Conservation (phyloP, 2,797 vertebrate species). For the Argya squamiceps region DNA sequence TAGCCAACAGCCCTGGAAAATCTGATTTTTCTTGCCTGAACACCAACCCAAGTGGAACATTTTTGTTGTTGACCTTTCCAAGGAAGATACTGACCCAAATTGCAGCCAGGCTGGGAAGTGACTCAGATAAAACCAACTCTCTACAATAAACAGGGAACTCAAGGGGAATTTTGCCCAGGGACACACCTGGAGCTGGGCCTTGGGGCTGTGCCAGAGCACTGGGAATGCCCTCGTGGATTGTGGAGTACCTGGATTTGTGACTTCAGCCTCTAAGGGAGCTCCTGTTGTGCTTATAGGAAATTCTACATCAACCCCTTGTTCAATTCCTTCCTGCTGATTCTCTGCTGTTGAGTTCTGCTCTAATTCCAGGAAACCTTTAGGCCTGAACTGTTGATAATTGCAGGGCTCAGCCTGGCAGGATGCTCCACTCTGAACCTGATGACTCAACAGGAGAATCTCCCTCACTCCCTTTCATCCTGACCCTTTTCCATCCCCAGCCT, state of each 20-base stretch:
- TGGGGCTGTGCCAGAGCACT: background rate
- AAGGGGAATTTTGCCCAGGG: background rate
- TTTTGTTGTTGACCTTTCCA: background rate
- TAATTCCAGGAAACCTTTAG: background rate
- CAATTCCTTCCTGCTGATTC: background rate
- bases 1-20: background rate
- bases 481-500: background rate
- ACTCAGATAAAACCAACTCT: background rate
- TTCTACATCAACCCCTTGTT: background rate
- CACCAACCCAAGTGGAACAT: background rate
- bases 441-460: background rate
- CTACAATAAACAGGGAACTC: rapidly evolving
- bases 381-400: background rate
- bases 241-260: background rate
- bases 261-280: background rate
- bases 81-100: background rate
- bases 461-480: background rate
- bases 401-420: background rate
- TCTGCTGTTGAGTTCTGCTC: background rate
- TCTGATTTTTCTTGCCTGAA: background rate
- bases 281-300: background rate
- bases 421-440: background rate
- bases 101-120: background rate
- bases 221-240: background rate
- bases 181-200: background rate